Evolutionary conservation across 2,113 vertebrate species (phyloP), one percentile per base, ranked within the genome.

Genomic region (Meleagris gallopavo): DNA sequence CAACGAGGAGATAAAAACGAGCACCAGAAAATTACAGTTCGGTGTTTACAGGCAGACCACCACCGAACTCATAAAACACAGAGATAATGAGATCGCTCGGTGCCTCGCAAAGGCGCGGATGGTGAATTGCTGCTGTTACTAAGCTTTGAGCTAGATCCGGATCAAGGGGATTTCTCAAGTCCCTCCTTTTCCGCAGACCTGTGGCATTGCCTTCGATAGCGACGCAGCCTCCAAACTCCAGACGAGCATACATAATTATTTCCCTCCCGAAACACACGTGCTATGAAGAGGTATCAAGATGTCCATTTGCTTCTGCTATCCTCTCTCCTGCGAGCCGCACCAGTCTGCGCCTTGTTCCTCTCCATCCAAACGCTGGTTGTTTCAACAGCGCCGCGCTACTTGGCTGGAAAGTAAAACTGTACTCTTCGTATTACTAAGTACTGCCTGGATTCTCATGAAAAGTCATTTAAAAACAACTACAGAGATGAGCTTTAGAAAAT

Each of bases 361-460:
- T 48, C 5, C 0, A 62, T 19, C 19, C 10, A 1, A 79, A 50
- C 12, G 32, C 32, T 5, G 9, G 2, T 30, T 7, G 8, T 4
- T 3, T 11, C 21, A 66, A 10, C 17, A 38, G 10, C 55, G 7
- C 40, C 8, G 10, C 2, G 8, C 43, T 30, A n/a, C 19, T 15
- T 25, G 12, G 18, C 4, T 62, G 61, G 38, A 84, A 69, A 41
- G 17, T 13, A 52, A n/a, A 17, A 52, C 6, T 21, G 27, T 7
- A 22, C 18, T 69, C 27, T 36, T 54, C 17, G 20, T 18, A 32
- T 21, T 15, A 32, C 18, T 29, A 55, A n/a, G 83, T 3, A 1
- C 16, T 22, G n/a, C 38, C 58, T 34, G 30, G 38, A 55, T 62
- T 57, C 62, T 38, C 69, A 79, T 14, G 34, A 43, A 41, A 79